These are phyloP conservation scores for Perca schrenkii DNA, from an alignment of 2,113 vertebrate species.

Conservation along the genomic window DNA sequence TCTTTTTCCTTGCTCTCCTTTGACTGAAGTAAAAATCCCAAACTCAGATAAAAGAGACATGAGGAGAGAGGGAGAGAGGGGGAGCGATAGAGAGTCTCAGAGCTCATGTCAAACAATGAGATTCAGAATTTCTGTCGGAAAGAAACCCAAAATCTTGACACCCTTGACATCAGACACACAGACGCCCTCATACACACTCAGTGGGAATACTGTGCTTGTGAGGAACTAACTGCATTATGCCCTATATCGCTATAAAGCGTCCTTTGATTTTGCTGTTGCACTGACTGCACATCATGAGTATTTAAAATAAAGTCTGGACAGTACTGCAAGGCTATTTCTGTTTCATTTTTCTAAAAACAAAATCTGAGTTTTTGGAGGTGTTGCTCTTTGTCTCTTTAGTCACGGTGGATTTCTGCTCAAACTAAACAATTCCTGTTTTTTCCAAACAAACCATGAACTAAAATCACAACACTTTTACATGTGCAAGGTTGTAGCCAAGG, in stretches of 20 bases:
- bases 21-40: conserved; percentile 39
- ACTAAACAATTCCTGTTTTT: conserved; percentile 6
- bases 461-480: background rate
- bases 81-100: conserved; percentile 34
- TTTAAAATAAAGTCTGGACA: conserved; percentile 6
- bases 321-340: background rate
- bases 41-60: conserved; percentile 41
- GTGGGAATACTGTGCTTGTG: conserved; percentile 32
- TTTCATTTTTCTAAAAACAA: conserved; percentile 5
- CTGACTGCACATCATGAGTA: background rate
- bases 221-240: conserved; percentile 23
- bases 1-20: conserved; percentile 10
- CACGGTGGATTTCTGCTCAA: background rate
- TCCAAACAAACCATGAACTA: conserved; percentile 8
- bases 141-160: conserved; percentile 42
- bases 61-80: background rate
- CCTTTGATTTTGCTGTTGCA: conserved; percentile 27
- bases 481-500: too few relatives aligned
- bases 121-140: conserved; percentile 47
- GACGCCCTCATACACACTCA: background rate
- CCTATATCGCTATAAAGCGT: background rate
- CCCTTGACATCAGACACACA: conserved; percentile 47
- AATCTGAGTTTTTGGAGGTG: conserved; percentile 12
- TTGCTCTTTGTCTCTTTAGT: background rate
- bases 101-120: conserved; percentile 59